Evolutionary conservation across 2,888 invertebrate genomes (phyloP).

Genomic region (Autographa gamma): DNA sequence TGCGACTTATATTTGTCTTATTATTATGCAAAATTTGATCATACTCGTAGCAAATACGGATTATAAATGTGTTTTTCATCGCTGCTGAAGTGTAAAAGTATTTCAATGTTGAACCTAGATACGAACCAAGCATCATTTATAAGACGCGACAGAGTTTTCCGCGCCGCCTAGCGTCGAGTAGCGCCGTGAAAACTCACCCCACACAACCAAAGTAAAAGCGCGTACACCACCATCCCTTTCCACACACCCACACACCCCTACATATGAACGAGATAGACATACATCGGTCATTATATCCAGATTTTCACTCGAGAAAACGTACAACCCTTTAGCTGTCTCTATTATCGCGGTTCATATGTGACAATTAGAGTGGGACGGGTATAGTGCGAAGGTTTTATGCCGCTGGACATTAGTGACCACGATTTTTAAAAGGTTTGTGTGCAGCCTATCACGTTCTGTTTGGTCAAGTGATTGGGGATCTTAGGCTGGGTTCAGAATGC

Average conservation of each 20-base stretch:
- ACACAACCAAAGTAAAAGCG: constrained; percentile 66
- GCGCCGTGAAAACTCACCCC: constrained; percentile 72
- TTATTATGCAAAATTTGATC: too few species aligned
- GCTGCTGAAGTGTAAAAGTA: too few species aligned
- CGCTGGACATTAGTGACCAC: constrained; percentile 83
- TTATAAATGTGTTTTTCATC: too few species aligned
- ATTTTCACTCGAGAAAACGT: constrained; percentile 84
- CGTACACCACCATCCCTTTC: constrained; percentile 80
- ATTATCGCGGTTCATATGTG: constrained; percentile 73
- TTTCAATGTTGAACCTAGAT: constrained; percentile 26
- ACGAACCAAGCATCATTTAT: constrained; percentile 32
- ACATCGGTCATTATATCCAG: constrained; percentile 77
- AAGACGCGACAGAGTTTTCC: constrained; percentile 57
- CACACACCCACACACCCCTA: constrained; percentile 79
- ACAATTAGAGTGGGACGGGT: constrained; percentile 75
- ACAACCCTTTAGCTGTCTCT: constrained; percentile 85
- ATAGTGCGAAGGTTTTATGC: constrained; percentile 69
- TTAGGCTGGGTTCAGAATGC: constrained; percentile 55
- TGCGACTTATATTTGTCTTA: too few species aligned
- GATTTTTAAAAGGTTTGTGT: constrained; percentile 69
- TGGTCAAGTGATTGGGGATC: constrained; percentile 70
- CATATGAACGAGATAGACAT: constrained; percentile 85
- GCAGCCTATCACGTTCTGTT: constrained; percentile 79
- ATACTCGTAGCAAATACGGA: too few species aligned
- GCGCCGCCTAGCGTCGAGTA: constrained; percentile 87